Evolutionary conservation across 2,888 invertebrate species (phyloP), one percentile per base, ranked within the genome.

Genomic region (Sipha maydis): DNA sequence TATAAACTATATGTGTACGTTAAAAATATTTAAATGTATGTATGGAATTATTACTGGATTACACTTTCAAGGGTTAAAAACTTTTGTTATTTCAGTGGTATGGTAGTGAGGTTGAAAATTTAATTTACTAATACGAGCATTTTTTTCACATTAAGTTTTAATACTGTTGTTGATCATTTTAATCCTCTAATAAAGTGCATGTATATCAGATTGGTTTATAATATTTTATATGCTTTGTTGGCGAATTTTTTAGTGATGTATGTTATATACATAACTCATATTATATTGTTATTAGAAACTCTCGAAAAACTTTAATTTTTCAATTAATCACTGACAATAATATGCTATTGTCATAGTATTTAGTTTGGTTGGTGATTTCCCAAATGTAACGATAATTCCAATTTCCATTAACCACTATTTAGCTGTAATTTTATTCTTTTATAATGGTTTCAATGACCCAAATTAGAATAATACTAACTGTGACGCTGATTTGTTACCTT

Each of bases 31-130:
- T 48, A 84, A 82, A 83, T 73, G 71, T 76, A 84, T 75, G 54
- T 89, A 89, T 21, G 73, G 48, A 83, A 83, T 89, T 71, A n/a
- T n/a, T 77, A 71, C 28, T 48, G 76, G 82, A 77, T 79, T 86
- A 83, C 54, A 38, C 54, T 56, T 78, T 67, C 34, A 48, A 73
- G 69, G 69, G 71, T 86, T 85, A 76, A 69, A 79, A 77, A 89
- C 76, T 78, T 89, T 85, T 77, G 61, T 67, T 54, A n/a, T 78
- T 67, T 25, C 8, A 17, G 28, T 8, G 3, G 21, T 14, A 21
- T 28, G 19, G 75, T 61, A 25, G 25, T 19, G 75, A 75, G 9
- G 75, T 61, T 56, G 38, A 38, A n/a, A 75, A 84, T 83, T 83
- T 75, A 75, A 75, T 83, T 83, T 56, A 79, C 61, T n/a, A 79